phyloP scores from a whole-genome alignment of 2,888 invertebrate species.

The Ochropleura plecta region DNA sequence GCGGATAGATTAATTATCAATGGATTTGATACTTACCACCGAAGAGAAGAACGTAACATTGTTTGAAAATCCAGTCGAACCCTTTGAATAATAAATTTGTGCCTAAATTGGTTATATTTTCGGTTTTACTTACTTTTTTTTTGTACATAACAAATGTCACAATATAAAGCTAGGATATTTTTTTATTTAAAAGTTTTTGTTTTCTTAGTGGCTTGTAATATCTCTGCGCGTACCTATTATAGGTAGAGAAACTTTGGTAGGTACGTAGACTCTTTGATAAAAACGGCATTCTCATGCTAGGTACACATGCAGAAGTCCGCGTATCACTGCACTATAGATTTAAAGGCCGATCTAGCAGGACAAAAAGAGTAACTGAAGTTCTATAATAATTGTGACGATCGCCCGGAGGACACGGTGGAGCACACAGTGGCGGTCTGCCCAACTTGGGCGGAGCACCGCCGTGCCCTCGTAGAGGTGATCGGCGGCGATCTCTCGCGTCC shows the following conservation, averaged over 20 bases:
- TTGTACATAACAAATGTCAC: neutral
- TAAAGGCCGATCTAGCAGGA: too few species aligned
- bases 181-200: too few species aligned
- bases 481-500: too few species aligned
- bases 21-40: neutral
- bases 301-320: too few species aligned
- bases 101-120: neutral
- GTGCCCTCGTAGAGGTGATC: too few species aligned
- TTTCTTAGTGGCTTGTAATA: conserved; percentile 2
- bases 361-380: too few species aligned
- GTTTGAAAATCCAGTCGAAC: neutral
- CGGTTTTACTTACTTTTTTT: neutral
- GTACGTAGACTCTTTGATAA: too few species aligned
- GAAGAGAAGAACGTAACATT: conserved; percentile 4
- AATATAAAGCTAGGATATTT: neutral
- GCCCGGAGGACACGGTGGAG: too few species aligned
- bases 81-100: conserved; percentile 1
- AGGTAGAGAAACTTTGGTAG: neutral
- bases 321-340: too few species aligned
- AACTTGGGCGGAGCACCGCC: too few species aligned
- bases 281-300: neutral
- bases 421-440: too few species aligned
- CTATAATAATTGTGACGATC: too few species aligned
- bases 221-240: neutral
- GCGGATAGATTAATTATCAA: neutral